phyloP scores from a whole-genome alignment of 2,113 vertebrate genomes.

The Leptocoma aspasia region DNA sequence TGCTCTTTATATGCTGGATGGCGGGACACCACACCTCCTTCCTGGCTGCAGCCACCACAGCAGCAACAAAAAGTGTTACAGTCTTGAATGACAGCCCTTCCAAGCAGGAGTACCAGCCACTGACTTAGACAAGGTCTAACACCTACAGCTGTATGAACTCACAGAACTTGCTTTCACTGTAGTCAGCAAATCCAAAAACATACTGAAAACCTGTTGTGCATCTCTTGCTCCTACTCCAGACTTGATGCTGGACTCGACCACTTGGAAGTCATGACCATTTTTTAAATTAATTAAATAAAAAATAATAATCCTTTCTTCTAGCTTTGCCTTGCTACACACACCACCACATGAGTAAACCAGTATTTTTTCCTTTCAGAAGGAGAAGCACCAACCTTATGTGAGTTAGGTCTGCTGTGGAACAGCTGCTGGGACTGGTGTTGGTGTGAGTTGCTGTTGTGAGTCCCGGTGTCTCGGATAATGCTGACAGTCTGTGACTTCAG shows the following conservation, averaged over 20 bases:
- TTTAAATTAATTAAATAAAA: background rate
- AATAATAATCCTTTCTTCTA: background rate
- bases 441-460: conserved; percentile 82
- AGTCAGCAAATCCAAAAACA: background rate
- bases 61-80: background rate
- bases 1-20: background rate
- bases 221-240: background rate
- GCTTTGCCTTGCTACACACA: background rate
- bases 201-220: background rate
- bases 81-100: background rate
- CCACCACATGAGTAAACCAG: background rate
- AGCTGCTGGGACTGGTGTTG: conserved; percentile 76
- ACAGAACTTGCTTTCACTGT: background rate
- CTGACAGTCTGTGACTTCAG: conserved; percentile 81
- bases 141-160: background rate
- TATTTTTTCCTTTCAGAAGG: background rate
- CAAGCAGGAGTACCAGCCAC: background rate
- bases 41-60: background rate
- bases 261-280: background rate
- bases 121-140: background rate
- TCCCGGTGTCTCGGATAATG: conserved; percentile 82
- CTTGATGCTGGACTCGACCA: background rate
- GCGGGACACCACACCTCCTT: background rate
- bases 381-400: conserved; percentile 79
- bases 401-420: conserved; percentile 70